Conservation (phyloP, 1,140 invertebrate species). For the Steinernema feltiae region DNA sequence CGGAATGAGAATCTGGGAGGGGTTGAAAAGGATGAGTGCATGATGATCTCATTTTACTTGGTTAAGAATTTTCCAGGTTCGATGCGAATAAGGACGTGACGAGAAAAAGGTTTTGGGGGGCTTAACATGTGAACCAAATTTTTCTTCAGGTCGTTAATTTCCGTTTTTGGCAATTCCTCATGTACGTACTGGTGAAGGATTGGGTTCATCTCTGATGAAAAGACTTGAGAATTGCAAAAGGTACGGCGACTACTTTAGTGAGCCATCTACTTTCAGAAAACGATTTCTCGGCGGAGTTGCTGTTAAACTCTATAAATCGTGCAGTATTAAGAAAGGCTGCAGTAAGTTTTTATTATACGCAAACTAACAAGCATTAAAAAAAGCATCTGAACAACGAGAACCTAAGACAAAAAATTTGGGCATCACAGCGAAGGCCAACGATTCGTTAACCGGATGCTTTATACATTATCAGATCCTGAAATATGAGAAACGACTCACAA, state of each 20-base stretch:
- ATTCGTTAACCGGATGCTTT: conserved; percentile 15
- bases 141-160: neutral
- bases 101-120: too few species aligned
- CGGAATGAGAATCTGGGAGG: too few species aligned
- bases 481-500: neutral
- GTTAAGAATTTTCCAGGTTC: too few species aligned
- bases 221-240: too few species aligned
- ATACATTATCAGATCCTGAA: conserved; percentile 66
- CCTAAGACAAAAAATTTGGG: neutral
- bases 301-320: neutral
- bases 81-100: too few species aligned
- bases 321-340: neutral
- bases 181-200: too few species aligned
- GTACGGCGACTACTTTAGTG: too few species aligned
- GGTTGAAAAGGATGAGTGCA: too few species aligned
- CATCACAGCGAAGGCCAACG: neutral
- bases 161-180: too few species aligned
- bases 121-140: neutral
- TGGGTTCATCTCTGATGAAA: too few species aligned
- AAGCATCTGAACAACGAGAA: neutral
- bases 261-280: too few species aligned
- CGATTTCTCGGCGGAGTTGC: neutral
- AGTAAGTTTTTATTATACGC: neutral
- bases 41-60: too few species aligned
- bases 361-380: neutral